Evolutionary conservation across 2,797 vertebrate species (phyloP), one percentile per base, ranked within the genome.

Genomic region (Lutjanus argentimaculatus): DNA sequence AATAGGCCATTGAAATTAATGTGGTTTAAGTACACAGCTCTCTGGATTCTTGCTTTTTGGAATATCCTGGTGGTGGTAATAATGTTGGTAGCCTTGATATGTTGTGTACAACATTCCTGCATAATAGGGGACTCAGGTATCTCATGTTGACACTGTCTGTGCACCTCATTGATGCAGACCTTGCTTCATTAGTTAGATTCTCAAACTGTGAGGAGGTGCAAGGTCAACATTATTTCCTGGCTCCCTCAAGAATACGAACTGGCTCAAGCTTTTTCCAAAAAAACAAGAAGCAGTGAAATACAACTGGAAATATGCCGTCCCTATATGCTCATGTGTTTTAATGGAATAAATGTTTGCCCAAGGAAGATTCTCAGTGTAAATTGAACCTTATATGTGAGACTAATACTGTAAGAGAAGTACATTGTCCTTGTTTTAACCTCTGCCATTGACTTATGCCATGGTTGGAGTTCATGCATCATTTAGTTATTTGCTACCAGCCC

Each of bases 121-220:
- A 65, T 80, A 86, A 80, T 59, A 13, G 14, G 58, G 63, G 70
- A 82, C 63, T 84, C 64, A 70, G 81, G 77, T 82, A 86, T 63
- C 61, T 77, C 77, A 43, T 80, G 85, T 84, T 89, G 85, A 78
- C 19, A 1, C 69, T 70, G 62, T 68, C 57, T 76, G 78, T 67
- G 56, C 80, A 70, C 75, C 66, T 78, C 79, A 80, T 84, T 84
- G 87, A 93, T 83, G 77, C 75, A 19, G 57, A 48, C 75, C 64
- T 36, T 68, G 87, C 90, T 93, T 95, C 91, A 93, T 95, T 94
- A 91, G 86, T 74, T 83, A 77, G 75, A 84, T 87, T 92, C 74
- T 83, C 85, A 72, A 85, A 89, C 83, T 82, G 83, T 79, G 46
- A 70, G 86, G 85, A 89, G 85, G 86, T 84, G 80, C 88, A 80